These are phyloP conservation scores for Calvadosia cruxmelitensis DNA, from an alignment of 30 jellyfish, hydroid and myxozoan genomes.

Conservation along the genomic window DNA sequence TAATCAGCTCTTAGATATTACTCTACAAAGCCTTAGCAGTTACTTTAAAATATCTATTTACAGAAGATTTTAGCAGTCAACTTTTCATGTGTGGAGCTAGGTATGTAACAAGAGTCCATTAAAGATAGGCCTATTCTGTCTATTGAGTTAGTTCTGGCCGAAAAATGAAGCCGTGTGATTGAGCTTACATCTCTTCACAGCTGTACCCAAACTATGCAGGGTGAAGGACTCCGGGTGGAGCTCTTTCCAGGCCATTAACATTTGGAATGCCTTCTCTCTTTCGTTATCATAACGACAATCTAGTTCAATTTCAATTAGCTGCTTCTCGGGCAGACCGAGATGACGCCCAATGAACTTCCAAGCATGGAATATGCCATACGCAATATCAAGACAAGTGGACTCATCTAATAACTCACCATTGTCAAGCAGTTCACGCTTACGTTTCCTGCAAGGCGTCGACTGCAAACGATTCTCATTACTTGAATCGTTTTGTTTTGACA, in stretches of 20 bases:
- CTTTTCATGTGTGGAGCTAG: too few relatives aligned
- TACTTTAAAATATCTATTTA: too few relatives aligned
- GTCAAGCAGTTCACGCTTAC: constrained; percentile 27
- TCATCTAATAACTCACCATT: constrained; percentile 36
- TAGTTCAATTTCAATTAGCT: constrained; percentile 55
- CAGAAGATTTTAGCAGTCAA: too few relatives aligned
- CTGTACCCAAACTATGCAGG: constrained; percentile 19
- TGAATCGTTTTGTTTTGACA: background rate
- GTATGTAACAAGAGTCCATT: too few relatives aligned
- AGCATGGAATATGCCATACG: constrained; percentile 38
- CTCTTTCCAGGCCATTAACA: constrained; percentile 82
- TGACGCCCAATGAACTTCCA: constrained; percentile 83
- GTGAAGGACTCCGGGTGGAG: constrained; percentile 59
- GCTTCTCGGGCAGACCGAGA: constrained; percentile 34
- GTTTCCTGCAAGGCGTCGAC: constrained; percentile 40
- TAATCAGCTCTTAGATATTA: too few relatives aligned
- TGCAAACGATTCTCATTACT: constrained; percentile 5
- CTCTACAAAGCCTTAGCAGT: too few relatives aligned
- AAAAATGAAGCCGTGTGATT: constrained; percentile 42
- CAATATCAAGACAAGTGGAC: constrained; percentile 52
- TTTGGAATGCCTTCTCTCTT: constrained; percentile 86
- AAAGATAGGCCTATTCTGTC: too few relatives aligned
- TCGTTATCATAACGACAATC: constrained; percentile 53
- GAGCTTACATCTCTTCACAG: constrained; percentile 43
- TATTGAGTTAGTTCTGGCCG: background rate